Base-by-base conservation (phyloP, 2,797 vertebrate species). In the Acrossocheilus fasciatus region DNA sequence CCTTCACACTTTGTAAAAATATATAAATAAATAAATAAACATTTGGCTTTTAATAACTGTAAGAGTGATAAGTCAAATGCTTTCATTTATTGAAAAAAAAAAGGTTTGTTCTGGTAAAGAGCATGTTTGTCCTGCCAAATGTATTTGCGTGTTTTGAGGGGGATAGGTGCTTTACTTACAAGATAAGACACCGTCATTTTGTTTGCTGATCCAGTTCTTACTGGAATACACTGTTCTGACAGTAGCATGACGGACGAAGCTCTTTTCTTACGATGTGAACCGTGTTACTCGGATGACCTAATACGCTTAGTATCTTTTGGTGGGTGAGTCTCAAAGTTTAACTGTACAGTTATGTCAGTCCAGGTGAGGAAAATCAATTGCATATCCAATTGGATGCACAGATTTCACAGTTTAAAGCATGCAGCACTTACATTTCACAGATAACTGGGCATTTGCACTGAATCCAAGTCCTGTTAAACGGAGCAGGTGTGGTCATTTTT, bases 211-310 rank as follows among this genome's bases (percentile, higher is more conserved):
- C 12, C 34, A 26, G 54, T 62, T 78, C 76, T 78, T 41, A 26
- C 54, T 70, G 68, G 68, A 79, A 78, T 78, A 62, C 23, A 62
- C 54, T 43, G 76, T 39, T 78, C 23, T 78, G 54, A 79, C 54
- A 26, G 54, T 6, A 43, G 14, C 36, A 26, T 62, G 54, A 41
- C 7, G 4, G 23, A 62, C 23, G 41, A 62, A 79, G 76, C 76
- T 54, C 34, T 52, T 50, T 68, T 82, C 50, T 47, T 39, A 54
- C 18, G 3, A 54, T 76, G 54, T 72, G 66, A 72, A 73, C 52
- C 43, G 50, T 72, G 50, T 41, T 34, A 23, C 43, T 41, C 15
- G 0, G n/a, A 20, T 83, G 64, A 70, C 34, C 66, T 70, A 57
- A 59, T 45, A 62, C n/a, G 7, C 41, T 75, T 6, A 62, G 10